Percentiles rank a stretch among this genome's conserved stretches.
Evolutionary conservation across 2,113 vertebrate species (phyloP).

Genomic region (Aleadryas rufinucha): DNA sequence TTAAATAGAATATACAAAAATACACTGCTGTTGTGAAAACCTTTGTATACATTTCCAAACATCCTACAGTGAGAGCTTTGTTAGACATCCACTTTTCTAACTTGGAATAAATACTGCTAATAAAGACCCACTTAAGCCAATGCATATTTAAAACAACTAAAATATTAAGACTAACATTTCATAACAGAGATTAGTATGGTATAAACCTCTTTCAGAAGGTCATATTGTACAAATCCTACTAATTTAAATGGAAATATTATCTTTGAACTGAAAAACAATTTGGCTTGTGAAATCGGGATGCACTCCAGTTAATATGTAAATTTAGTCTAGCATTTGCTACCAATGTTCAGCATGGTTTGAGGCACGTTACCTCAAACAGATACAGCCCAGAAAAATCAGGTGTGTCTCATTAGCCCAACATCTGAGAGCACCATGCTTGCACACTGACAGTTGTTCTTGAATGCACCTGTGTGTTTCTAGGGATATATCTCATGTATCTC

Average conservation of each 20-base stretch:
- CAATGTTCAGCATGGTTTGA: not conserved
- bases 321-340: not conserved
- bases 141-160: not conserved
- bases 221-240: not conserved
- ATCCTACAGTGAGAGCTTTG: not conserved
- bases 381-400: not conserved
- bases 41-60: slow-evolving; percentile 6
- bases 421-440: not conserved
- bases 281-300: not conserved
- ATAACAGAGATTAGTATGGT: not conserved
- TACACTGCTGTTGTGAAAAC: not conserved
- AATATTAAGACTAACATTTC: slow-evolving; percentile 31
- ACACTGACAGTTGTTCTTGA: not conserved
- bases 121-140: not conserved
- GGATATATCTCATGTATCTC: not conserved
- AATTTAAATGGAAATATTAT: slow-evolving; percentile 1
- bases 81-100: not conserved
- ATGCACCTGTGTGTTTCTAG: not conserved
- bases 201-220: slow-evolving; percentile 3
- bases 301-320: not conserved
- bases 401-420: not conserved
- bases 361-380: not conserved
- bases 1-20: not conserved
- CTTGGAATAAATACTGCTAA: not conserved
- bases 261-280: not conserved